Evolutionary conservation across 2,797 vertebrate genomes (phyloP).

Genomic region (Petrocephalus sullivani): DNA sequence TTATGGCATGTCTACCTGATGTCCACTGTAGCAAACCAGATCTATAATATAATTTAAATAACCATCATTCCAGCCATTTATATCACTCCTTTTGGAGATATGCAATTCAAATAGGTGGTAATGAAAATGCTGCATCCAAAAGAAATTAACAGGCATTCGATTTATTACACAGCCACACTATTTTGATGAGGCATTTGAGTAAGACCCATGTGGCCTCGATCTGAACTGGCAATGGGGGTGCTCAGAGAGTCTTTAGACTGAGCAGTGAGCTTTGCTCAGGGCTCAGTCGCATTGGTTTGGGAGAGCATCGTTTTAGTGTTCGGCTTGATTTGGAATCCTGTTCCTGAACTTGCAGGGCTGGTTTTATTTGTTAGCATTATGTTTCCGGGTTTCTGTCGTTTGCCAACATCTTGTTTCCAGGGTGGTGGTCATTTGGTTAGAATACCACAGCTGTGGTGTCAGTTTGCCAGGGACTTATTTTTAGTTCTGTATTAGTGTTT

Average conservation of each 20-base stretch:
- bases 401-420: conserved; percentile 2
- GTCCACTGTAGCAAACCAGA: neutral
- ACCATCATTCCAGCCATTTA: neutral
- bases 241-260: neutral
- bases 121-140: neutral
- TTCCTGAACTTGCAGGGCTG: neutral
- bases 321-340: neutral
- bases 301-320: neutral
- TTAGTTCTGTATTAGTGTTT: neutral
- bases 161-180: neutral
- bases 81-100: neutral
- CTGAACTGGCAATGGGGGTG: neutral
- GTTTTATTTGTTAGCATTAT: neutral
- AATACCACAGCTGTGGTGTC: neutral
- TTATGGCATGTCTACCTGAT: neutral
- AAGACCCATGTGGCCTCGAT: neutral
- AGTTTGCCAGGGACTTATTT: conserved; percentile 2
- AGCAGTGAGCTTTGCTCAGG: neutral
- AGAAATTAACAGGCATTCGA: neutral
- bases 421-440: neutral
- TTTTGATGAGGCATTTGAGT: neutral
- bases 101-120: neutral
- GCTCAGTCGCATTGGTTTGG: neutral
- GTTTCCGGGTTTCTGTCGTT: neutral
- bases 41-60: neutral